Evolutionary conservation across 2,888 invertebrate genomes (phyloP), one percentile per base, ranked within the genome.

Genomic region (Xestoiulus laeticollis): DNA sequence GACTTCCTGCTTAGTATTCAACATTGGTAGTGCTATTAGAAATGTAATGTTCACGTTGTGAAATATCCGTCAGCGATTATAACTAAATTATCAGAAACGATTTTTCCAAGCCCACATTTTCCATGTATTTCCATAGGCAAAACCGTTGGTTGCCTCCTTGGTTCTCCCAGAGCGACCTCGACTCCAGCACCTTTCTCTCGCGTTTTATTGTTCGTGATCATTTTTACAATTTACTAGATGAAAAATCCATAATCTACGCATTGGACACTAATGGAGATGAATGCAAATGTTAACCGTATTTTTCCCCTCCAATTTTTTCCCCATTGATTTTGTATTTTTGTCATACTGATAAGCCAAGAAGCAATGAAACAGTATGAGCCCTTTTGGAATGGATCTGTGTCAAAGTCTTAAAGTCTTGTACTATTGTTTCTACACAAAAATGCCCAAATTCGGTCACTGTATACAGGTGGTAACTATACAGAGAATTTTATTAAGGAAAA

Each of bases 191-290:
- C 14, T 38, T 48, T 85, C 85, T 78, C 78, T 78, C 38, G 26
- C 78, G 14, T 78, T 78, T 78, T 30, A 78, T 78, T 30, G 78
- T 78, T 78, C 78, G 78, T 78, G 78, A 78, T 22, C 78, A 78
- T 78, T 78, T 78, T 78, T 78, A 26, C 78, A 78, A 78, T 78
- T 78, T 78, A 30, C 30, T 30, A 14, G 78, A 78, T 78, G 78
- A 26, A 78, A 78, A 78, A 78, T 78, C 78, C 78, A 78, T 78
- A 78, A 78, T 78, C 78, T 30, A 30, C 78, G 1, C 78, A 30
- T 78, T 78, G 78, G 78, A 78, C 78, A 14, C 78, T 78, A 78
- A 78, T 78, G 78, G 78, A 30, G 78, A 78, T 78, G 78, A 78
- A 78, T 78, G 78, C 78, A 78, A 78, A 78, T 78, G 78, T 78